These are phyloP conservation scores for Ormyrus pomaceus DNA, from an alignment of 2,888 invertebrate genomes.

Conservation along the genomic window DNA sequence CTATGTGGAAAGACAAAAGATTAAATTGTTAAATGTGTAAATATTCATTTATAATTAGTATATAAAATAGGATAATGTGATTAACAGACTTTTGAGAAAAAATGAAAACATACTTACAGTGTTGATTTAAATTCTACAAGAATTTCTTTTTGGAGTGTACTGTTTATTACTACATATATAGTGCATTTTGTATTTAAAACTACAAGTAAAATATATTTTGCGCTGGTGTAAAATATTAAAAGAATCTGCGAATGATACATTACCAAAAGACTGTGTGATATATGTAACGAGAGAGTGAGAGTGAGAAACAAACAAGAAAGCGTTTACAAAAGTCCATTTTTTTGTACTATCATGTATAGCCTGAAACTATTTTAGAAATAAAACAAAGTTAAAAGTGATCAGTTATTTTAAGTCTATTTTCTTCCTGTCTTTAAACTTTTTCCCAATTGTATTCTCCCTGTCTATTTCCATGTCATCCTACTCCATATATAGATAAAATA, in stretches of 20 bases:
- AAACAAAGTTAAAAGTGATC: conserved; percentile 72
- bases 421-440: conserved; percentile 56
- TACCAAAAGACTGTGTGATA: conserved; percentile 10
- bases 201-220: conserved; percentile 33
- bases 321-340: conserved; percentile 49
- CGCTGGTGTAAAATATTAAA: conserved; percentile 33
- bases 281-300: conserved; percentile 43
- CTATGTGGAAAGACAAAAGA: conserved; percentile 7
- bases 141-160: not conserved
- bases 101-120: not conserved
- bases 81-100: conserved; percentile 12
- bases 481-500: not conserved
- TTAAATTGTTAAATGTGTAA: not conserved
- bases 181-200: conserved; percentile 35
- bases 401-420: conserved; percentile 71
- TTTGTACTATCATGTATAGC: conserved; percentile 70
- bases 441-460: conserved; percentile 55
- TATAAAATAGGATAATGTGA: not conserved
- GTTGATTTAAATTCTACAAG: too few relatives aligned
- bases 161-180: conserved; percentile 18
- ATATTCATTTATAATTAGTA: not conserved
- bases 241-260: conserved; percentile 37
- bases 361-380: conserved; percentile 67
- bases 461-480: conserved; percentile 4
- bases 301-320: conserved; percentile 39